These are phyloP conservation scores for Gasterosteus nipponicus DNA, from an alignment of 2,113 vertebrate genomes.

Conservation along the genomic window DNA sequence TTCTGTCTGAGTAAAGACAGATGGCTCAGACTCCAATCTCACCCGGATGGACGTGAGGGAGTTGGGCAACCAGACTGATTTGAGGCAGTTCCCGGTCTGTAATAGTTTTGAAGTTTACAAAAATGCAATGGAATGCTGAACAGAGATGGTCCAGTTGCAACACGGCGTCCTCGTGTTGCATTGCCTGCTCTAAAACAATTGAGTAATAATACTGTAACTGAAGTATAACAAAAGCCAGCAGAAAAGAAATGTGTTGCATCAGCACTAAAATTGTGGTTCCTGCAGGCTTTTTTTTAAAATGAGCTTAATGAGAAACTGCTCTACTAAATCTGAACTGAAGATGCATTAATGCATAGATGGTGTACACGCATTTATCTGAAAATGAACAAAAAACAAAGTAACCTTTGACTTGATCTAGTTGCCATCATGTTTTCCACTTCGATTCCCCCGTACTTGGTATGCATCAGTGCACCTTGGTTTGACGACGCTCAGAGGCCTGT, in stretches of 20 bases:
- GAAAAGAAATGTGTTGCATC: slow-evolving; percentile 1
- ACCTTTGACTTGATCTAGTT: slow-evolving; percentile 39
- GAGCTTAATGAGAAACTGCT: slow-evolving; percentile 34
- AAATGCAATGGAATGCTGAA: neutral
- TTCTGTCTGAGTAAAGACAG: slow-evolving; percentile 24
- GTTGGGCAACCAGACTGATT: neutral
- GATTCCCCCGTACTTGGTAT: slow-evolving; percentile 50
- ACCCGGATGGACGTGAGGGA: slow-evolving; percentile 17
- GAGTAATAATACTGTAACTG: neutral
- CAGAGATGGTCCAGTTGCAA: neutral
- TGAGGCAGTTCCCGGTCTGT: slow-evolving; percentile 7
- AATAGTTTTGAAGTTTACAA: slow-evolving; percentile 25
- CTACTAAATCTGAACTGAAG: slow-evolving; percentile 13
- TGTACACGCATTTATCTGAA: slow-evolving; percentile 31
- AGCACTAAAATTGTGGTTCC: neutral
- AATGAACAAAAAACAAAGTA: slow-evolving; percentile 32
- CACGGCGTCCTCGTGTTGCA: neutral
- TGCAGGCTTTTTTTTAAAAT: neutral
- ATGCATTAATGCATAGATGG: slow-evolving; percentile 3
- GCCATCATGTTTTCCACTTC: slow-evolving; percentile 24
- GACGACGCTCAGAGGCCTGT: slow-evolving; percentile 64
- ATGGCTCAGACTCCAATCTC: slow-evolving; percentile 24
- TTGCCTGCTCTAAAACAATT: neutral
- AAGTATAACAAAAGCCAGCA: neutral
- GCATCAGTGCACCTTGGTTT: slow-evolving; percentile 51